These are phyloP conservation scores for Alauda arvensis DNA, from an alignment of 2,797 vertebrate genomes.

Conservation along the genomic window DNA sequence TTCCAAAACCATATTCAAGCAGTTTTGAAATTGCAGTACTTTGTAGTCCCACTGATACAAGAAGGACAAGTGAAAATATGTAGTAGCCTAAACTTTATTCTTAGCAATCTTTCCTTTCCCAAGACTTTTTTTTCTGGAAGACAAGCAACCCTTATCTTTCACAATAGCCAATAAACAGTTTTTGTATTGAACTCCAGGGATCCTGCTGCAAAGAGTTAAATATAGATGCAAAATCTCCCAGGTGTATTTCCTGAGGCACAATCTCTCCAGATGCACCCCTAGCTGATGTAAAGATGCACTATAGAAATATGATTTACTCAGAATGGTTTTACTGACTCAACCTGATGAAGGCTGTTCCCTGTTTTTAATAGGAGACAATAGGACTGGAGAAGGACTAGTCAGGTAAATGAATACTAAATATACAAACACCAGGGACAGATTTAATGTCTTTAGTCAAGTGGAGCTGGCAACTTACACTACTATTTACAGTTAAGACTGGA, in stretches of 20 bases:
- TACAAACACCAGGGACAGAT: background rate
- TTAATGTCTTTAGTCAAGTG: background rate
- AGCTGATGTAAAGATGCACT: background rate
- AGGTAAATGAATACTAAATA: background rate
- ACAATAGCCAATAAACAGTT: background rate
- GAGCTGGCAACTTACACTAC: background rate
- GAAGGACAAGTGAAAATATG: background rate
- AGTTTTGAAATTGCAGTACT: background rate
- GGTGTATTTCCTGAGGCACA: background rate
- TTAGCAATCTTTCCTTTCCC: background rate
- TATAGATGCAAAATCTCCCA: background rate
- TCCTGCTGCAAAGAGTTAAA: background rate
- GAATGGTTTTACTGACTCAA: background rate
- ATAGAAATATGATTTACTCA: background rate
- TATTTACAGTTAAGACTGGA: background rate
- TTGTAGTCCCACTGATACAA: background rate
- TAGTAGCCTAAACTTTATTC: background rate
- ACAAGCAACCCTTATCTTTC: background rate
- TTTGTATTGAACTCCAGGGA: background rate
- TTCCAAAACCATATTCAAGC: background rate
- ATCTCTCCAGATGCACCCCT: background rate
- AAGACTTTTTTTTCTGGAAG: background rate
- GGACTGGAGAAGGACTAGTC: background rate
- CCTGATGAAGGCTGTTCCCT: background rate
- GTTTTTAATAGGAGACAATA: background rate